Conservation (phyloP, 2,888 invertebrate species). For the Lasioglossum villosulum region DNA sequence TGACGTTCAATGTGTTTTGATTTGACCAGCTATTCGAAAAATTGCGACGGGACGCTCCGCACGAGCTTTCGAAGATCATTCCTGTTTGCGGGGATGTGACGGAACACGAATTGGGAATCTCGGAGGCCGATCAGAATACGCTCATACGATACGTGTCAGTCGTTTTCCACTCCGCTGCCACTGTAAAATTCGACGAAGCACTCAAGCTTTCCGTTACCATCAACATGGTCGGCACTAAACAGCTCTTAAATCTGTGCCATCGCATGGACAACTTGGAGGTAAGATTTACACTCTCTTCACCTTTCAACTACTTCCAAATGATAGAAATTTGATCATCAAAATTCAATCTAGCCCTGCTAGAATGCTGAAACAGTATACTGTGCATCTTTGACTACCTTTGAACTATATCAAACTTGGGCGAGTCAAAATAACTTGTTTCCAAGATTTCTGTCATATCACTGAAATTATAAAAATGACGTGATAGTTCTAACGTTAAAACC, state of each 20-base stretch:
- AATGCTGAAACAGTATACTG: too few species aligned
- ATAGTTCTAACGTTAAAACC: too few species aligned
- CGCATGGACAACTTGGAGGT: conserved; percentile 89
- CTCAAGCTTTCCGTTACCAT: conserved; percentile 90
- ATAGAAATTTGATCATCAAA: too few species aligned
- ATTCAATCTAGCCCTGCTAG: too few species aligned
- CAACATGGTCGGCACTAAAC: conserved; percentile 91
- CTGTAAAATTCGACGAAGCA: conserved; percentile 92
- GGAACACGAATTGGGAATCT: conserved; percentile 87
- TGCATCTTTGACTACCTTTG: neutral
- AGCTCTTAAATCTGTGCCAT: conserved; percentile 89
- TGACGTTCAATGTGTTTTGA: neutral
- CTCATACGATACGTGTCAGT: conserved; percentile 88
- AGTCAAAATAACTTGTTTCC: too few species aligned
- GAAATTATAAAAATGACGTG: too few species aligned
- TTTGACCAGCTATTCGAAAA: conserved; percentile 87
- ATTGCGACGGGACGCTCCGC: conserved; percentile 86
- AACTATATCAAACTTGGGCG: too few species aligned
- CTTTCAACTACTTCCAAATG: neutral
- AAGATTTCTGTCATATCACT: too few species aligned
- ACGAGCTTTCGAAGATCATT: conserved; percentile 87
- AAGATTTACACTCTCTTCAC: conserved; percentile 60
- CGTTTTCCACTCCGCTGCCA: conserved; percentile 94
- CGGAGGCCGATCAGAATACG: conserved; percentile 85
- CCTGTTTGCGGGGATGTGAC: conserved; percentile 89